Conservation (phyloP, 2,888 invertebrate species). For the Leptinotarsa haldemani region DNA sequence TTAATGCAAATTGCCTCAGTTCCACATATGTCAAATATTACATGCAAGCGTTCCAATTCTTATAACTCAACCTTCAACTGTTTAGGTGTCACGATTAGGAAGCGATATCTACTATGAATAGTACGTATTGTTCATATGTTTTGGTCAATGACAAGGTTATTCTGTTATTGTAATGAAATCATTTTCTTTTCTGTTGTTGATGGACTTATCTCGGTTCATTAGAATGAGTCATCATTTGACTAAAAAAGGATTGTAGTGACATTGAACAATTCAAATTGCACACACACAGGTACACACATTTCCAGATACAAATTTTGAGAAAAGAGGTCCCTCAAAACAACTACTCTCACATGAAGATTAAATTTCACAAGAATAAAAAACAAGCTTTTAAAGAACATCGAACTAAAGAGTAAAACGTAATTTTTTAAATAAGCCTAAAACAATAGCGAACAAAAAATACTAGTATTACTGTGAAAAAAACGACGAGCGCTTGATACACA, state of each 20-base stretch:
- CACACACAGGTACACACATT: too few relatives aligned
- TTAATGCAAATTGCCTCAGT: neutral
- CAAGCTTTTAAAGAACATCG: too few relatives aligned
- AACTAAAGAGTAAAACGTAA: too few relatives aligned
- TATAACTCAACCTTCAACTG: constrained; percentile 15
- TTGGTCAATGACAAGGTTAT: constrained; percentile 36
- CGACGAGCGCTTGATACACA: too few relatives aligned
- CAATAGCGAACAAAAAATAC: too few relatives aligned
- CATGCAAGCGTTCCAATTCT: constrained; percentile 7
- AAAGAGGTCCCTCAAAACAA: too few relatives aligned
- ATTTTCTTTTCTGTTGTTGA: constrained; percentile 28
- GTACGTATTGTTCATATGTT: constrained; percentile 32
- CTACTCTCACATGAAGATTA: too few relatives aligned
- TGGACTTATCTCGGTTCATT: constrained; percentile 13
- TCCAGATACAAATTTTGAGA: too few relatives aligned
- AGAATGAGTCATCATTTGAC: constrained; percentile 1
- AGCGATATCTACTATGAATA: constrained; percentile 26
- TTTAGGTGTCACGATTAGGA: constrained; percentile 23
- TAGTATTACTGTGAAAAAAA: too few relatives aligned
- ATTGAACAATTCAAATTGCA: neutral
- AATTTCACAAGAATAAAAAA: too few relatives aligned
- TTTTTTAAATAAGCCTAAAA: too few relatives aligned
- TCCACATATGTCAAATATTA: neutral
- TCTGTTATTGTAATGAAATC: constrained; percentile 31
- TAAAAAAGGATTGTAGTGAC: constrained; percentile 5